These are phyloP conservation scores for Antechinus stuartii DNA, from an alignment of 2,113 vertebrate genomes.

Conservation along the genomic window DNA sequence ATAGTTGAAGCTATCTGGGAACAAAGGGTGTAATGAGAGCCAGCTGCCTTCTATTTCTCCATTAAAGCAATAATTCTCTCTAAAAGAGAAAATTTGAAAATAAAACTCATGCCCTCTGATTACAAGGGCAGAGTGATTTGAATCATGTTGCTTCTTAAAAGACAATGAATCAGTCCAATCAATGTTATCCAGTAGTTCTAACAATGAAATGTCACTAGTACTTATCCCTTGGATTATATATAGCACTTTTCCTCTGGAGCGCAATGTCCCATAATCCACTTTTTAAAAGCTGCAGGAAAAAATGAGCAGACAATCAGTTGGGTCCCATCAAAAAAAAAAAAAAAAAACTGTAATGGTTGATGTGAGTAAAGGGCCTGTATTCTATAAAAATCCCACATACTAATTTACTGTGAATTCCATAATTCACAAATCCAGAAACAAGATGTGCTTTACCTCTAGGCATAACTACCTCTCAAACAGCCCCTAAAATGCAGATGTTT, in stretches of 20 bases:
- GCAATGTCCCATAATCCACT: constrained; percentile 1
- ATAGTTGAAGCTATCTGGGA: constrained; percentile 33
- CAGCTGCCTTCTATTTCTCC: constrained; percentile 47
- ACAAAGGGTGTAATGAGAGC: constrained; percentile 35
- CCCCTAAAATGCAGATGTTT: not conserved
- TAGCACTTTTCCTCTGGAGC: constrained; percentile 22
- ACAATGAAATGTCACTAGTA: constrained; percentile 22
- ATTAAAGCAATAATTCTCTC: constrained; percentile 46
- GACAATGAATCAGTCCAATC: constrained; percentile 39
- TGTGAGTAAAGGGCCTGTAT: not conserved
- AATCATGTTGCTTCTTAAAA: constrained; percentile 31
- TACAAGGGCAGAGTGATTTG: constrained; percentile 18
- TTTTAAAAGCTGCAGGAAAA: not conserved
- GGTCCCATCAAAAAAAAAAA: not conserved
- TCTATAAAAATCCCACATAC: constrained; percentile 18
- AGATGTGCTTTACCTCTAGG: not conserved
- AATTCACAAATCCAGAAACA: constrained; percentile 2
- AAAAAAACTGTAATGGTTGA: constrained; percentile 2
- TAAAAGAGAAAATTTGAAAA: constrained; percentile 45
- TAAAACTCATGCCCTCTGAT: constrained; percentile 45
- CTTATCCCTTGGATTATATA: constrained; percentile 9
- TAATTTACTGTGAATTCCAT: not conserved
- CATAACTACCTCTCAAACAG: not conserved
- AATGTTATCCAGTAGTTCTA: constrained; percentile 35
- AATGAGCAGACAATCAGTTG: not conserved